Evolutionary conservation across 2,113 vertebrate genomes (phyloP).

Genomic region (Balaenoptera acutorostrata): DNA sequence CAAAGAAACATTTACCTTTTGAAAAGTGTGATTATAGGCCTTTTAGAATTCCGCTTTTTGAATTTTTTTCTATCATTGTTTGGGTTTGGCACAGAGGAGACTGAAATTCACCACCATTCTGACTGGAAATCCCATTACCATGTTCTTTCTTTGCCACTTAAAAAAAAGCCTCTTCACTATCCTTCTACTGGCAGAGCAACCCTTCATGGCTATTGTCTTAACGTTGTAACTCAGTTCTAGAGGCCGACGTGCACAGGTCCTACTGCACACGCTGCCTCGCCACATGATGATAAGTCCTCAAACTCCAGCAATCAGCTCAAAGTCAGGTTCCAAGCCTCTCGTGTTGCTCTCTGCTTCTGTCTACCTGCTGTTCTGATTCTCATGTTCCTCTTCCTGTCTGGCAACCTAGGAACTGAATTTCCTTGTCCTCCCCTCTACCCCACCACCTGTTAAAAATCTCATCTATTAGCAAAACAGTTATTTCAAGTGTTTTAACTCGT

Average conservation of each 20-base stretch:
- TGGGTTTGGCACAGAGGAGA: not conserved
- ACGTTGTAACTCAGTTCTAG: not conserved
- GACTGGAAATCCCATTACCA: not conserved
- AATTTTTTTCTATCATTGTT: not conserved
- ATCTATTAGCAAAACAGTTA: not conserved
- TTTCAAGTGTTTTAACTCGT: not conserved
- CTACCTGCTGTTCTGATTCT: not conserved
- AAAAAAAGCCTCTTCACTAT: not conserved
- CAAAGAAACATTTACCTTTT: not conserved
- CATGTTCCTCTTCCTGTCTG: not conserved
- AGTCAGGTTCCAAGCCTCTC: fast-evolving
- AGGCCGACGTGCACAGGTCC: not conserved
- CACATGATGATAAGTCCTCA: not conserved
- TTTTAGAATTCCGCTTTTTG: not conserved
- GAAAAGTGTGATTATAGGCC: not conserved
- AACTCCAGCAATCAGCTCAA: not conserved
- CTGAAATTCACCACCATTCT: not conserved
- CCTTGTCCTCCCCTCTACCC: not conserved
- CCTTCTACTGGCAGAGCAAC: not conserved
- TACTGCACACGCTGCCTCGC: not conserved
- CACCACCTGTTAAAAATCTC: not conserved
- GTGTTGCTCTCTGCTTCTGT: not conserved
- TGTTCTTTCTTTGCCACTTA: not conserved
- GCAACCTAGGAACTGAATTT: not conserved
- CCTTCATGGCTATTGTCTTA: not conserved